Base-by-base conservation (phyloP, 2,888 invertebrate genomes). In the Leucoma salicis region DNA sequence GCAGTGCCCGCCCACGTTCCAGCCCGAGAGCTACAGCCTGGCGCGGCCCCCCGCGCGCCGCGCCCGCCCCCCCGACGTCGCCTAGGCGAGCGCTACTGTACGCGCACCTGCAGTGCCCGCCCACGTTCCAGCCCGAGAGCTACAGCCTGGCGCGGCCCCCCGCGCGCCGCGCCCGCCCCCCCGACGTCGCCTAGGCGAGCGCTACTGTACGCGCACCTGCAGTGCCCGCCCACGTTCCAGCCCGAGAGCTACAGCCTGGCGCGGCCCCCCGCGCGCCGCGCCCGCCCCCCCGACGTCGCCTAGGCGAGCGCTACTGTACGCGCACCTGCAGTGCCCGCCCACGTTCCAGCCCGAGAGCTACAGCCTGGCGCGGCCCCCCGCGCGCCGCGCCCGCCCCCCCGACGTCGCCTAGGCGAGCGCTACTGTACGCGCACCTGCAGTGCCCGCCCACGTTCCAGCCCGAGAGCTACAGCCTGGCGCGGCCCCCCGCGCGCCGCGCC, bases 1-100 rank as follows among this genome's bases (percentile, higher is more conserved):
- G 81, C 94, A 95, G 81, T 96, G 95, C 77, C 96, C 96, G 33
- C 96, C 96, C 34, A 94, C 95, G 24, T 96, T 96, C 84, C 95
- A 95, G 78, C 92, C 96, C 0, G 96, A 95, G 82, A 95, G 94
- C 0, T 96, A 96, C 82, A 94, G 95, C 36, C 91, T 96, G 43
- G 91, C 92, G 31, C 58, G 43, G 34, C 55, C 42, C 35, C 53
- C 59, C 41, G 49, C 52, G 34, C 42, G 52, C 29, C 36, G 34
- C 29, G 11, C 35, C 13, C 18, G 25, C 29, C 21, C 53, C 28
- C 38, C 35, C 91, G 90, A 25, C 25, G 10, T 0, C n/a, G 3
- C 31, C 4, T 3, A n/a, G n/a, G n/a, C n/a, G n/a, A n/a, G n/a
- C n/a, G 21, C 45, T 55, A 43, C 84, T 80, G 64, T 96, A 95